Base-by-base conservation (phyloP, 2,888 invertebrate species). In the Scaptomyza flava region DNA sequence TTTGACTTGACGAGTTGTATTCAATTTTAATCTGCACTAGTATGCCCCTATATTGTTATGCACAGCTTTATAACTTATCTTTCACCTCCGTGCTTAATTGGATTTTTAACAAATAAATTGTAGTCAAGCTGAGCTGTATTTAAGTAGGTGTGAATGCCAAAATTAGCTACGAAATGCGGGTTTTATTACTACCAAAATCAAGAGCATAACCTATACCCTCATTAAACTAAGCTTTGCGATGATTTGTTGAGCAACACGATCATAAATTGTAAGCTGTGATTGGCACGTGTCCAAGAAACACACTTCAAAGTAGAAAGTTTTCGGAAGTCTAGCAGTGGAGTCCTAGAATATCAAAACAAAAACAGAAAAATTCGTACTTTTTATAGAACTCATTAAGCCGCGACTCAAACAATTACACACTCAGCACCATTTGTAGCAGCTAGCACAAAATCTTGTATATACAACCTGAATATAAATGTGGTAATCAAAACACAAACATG, bases 201-300 rank as follows among this genome's bases (percentile, higher is more conserved):
- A 79, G 80, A 81, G 80, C 79, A 72, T 79, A 80, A 82, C 82
- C 82, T 77, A 64, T 68, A 72, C 69, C 77, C 80, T 77, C 77
- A 82, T 82, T 77, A 69, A 66, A 59, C 45, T 51, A 43, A 46
- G 58, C 75, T 61, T 9, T 48, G 27, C 38, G 75, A 63, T 74
- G 75, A 70, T 71, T 71, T 75, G 27, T 57, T 50, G 11, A 30
- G n/a, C 45, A 62, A 69, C 45, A 68, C 48, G 27, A 46, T 65
- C 68, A 79, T 76, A 78, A 68, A 47, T 46, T 52, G 50, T 38
- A 9, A 17, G 46, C 60, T 41, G n/a, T 1, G 57, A 41, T 60
- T 65, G 76, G 79, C 76, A 61, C 79, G 68, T 79, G 68, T 60
- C 45, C 41, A 46, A 36, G 12, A 34, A 34, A 12, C 38, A 34